phyloP scores from a whole-genome alignment of 2,797 vertebrate genomes.

The Erithacus rubecula region DNA sequence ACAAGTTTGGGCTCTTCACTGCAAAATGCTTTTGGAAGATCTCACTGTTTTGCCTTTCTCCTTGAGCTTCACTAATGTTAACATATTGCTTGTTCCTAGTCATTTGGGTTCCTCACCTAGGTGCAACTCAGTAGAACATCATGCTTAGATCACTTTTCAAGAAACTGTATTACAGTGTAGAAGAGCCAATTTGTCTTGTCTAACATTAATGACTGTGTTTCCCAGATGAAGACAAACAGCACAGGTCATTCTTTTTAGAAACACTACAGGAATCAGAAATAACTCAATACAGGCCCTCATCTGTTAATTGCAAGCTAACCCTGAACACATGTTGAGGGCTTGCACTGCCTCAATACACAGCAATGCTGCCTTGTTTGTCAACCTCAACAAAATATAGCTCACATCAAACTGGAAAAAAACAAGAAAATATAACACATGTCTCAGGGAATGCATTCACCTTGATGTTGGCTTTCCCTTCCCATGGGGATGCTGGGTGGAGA shows the following conservation, averaged over 20 bases:
- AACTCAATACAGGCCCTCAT: background rate
- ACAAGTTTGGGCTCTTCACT: background rate
- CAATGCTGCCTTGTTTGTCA: background rate
- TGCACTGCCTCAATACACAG: background rate
- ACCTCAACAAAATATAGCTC: background rate
- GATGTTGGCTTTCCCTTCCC: background rate
- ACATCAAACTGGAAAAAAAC: background rate
- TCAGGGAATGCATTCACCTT: background rate
- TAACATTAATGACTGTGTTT: background rate
- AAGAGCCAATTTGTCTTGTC: background rate
- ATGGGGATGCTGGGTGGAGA: background rate
- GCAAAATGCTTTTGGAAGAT: background rate
- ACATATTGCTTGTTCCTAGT: background rate
- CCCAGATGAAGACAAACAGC: background rate
- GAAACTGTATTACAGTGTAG: background rate
- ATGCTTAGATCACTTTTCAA: background rate
- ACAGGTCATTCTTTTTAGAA: background rate
- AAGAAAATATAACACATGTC: background rate
- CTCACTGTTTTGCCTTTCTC: background rate
- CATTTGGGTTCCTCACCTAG: accelerated
- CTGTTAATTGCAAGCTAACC: background rate
- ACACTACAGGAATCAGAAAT: background rate
- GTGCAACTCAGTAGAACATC: background rate
- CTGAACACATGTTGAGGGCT: accelerated
- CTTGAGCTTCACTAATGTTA: background rate